These are phyloP conservation scores for Lysiphlebus fabarum DNA, from an alignment of 1,140 invertebrate genomes.

Conservation along the genomic window DNA sequence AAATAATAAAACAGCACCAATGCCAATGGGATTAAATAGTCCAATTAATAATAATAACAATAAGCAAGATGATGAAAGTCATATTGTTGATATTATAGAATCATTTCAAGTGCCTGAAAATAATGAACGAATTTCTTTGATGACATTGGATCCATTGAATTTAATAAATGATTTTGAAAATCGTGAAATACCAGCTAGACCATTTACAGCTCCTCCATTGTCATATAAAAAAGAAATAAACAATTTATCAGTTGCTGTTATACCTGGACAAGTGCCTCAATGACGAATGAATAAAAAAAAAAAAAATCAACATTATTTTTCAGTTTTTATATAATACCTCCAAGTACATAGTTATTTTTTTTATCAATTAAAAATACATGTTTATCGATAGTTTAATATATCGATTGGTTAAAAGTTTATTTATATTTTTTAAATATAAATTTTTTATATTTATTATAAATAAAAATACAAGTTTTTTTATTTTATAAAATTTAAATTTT, in stretches of 20 bases:
- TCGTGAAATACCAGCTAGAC: constrained; percentile 25
- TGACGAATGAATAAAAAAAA: constrained; percentile 11
- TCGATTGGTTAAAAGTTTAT: too few relatives aligned
- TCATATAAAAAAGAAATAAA: constrained; percentile 25
- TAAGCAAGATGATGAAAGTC: constrained; percentile 19
- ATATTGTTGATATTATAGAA: constrained; percentile 11
- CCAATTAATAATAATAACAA: constrained; percentile 27
- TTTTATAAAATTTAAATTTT: too few relatives aligned
- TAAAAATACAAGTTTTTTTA: too few relatives aligned
- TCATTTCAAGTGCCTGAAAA: constrained; percentile 20
- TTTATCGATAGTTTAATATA: too few relatives aligned
- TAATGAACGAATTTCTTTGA: constrained; percentile 13
- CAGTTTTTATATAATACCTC: too few relatives aligned
- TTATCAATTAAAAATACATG: too few relatives aligned
- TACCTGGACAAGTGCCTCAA: constrained; percentile 40
- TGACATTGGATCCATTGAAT: constrained; percentile 30
- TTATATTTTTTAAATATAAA: too few relatives aligned
- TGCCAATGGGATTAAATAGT: constrained; percentile 17
- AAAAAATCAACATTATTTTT: too few relatives aligned
- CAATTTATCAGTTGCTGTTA: constrained; percentile 28
- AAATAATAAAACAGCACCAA: constrained; percentile 40
- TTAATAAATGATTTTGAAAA: constrained; percentile 13
- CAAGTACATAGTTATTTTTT: too few relatives aligned
- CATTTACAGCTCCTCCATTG: constrained; percentile 36
- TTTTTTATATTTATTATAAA: too few relatives aligned